Conservation (phyloP, 92 coral and sea anemone genomes). For the Scolanthus callimorphus region DNA sequence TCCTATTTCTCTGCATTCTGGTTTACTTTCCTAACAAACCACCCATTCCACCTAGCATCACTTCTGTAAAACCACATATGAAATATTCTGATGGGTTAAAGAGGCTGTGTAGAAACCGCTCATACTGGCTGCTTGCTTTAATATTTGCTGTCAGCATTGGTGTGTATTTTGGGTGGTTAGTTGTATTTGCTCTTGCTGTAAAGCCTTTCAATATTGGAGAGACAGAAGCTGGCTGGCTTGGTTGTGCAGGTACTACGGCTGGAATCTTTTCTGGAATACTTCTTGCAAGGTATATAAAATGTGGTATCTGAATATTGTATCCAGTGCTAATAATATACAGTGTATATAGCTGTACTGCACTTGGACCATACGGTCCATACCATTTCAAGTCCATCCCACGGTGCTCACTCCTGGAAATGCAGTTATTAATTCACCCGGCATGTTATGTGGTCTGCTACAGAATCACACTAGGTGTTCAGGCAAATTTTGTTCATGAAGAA, state of each 20-base stretch:
- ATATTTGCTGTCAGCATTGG: constrained; percentile 69
- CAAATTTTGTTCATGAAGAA: too few species aligned
- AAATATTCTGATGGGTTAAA: not conserved
- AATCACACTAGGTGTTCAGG: too few species aligned
- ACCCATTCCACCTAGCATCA: constrained; percentile 67
- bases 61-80: constrained; percentile 2
- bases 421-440: too few species aligned
- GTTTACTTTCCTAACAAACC: constrained; percentile 79
- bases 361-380: too few species aligned
- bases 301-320: too few species aligned
- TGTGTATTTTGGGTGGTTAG: constrained; percentile 59
- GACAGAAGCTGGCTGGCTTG: constrained; percentile 72
- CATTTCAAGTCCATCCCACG: too few species aligned
- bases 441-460: too few species aligned
- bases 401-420: too few species aligned
- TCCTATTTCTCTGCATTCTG: constrained; percentile 42
- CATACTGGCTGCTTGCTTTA: constrained; percentile 52
- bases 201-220: constrained; percentile 50
- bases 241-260: constrained; percentile 49
- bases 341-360: too few species aligned
- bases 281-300: constrained; percentile 58
- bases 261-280: constrained; percentile 69
- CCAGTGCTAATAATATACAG: not conserved
- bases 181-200: constrained; percentile 61
- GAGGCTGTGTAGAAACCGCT: constrained; percentile 26